These are phyloP conservation scores for Antrozous pallidus DNA, from an alignment of 2,797 vertebrate genomes.

Conservation along the genomic window DNA sequence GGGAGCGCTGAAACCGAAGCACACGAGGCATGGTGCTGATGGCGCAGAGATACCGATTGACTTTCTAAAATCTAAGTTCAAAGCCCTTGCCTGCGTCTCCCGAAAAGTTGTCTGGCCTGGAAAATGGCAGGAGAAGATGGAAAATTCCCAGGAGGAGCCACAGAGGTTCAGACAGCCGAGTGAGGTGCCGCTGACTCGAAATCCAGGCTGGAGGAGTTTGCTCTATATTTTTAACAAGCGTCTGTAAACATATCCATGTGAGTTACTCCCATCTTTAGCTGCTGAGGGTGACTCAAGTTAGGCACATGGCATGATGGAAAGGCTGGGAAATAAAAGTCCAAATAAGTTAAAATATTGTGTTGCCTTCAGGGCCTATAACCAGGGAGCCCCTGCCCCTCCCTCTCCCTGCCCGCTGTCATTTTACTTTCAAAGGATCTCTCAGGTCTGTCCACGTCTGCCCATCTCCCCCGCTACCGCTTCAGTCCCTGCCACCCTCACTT, in stretches of 20 bases:
- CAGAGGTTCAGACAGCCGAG: background rate
- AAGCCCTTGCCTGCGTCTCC: background rate
- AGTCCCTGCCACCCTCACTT: background rate
- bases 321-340: conserved; percentile 48
- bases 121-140: background rate
- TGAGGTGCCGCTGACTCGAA: background rate
- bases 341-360: conserved; percentile 48
- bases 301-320: background rate
- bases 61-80: background rate
- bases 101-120: background rate
- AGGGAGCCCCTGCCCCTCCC: background rate
- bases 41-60: no score
- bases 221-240: background rate
- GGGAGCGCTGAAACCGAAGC: background rate
- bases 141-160: background rate
- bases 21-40: rapidly evolving
- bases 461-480: background rate
- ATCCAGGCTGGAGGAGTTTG: background rate
- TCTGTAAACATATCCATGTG: background rate
- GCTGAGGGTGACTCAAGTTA: conserved; percentile 26
- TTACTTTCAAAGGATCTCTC: background rate
- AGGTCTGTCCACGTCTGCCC: background rate
- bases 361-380: background rate
- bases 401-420: rapidly evolving
- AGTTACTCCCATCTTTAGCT: background rate